Conservation (phyloP, 1,140 invertebrate species). For the Pantala flavescens region DNA sequence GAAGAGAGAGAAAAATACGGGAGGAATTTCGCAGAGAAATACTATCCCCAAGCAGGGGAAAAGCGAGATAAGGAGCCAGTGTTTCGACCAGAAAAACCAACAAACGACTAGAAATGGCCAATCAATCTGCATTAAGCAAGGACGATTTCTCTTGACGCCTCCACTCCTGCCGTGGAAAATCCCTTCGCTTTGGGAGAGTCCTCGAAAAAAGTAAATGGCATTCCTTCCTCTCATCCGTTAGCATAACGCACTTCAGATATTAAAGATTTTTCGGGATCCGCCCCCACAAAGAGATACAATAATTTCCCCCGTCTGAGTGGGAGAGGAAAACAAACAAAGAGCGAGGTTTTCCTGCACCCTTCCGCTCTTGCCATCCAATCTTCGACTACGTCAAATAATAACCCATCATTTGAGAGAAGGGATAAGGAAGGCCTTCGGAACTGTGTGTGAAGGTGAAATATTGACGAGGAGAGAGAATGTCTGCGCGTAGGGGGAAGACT, state of each 20-base stretch:
- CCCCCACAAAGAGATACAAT: no score
- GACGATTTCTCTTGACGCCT: background rate
- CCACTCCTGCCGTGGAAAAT: background rate
- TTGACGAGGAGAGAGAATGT: background rate
- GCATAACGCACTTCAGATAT: no score
- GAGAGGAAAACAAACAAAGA: background rate
- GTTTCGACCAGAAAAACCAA: no score
- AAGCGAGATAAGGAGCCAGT: no score
- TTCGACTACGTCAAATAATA: background rate
- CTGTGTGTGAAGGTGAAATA: background rate
- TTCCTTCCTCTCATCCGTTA: no score
- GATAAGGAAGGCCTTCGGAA: background rate
- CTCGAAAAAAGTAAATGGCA: no score
- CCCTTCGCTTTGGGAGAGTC: no score
- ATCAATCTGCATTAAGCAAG: slow-evolving; percentile 1
- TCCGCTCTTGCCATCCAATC: background rate
- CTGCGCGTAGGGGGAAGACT: background rate
- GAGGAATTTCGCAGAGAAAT: no score
- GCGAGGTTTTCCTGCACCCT: background rate
- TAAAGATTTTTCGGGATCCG: no score
- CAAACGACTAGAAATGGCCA: background rate
- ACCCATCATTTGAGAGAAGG: background rate
- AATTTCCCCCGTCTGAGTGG: background rate
- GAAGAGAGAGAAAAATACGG: no score
- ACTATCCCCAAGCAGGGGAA: no score